phyloP scores from a whole-genome alignment of 2,113 vertebrate genomes.

The Podarcis raffonei region DNA sequence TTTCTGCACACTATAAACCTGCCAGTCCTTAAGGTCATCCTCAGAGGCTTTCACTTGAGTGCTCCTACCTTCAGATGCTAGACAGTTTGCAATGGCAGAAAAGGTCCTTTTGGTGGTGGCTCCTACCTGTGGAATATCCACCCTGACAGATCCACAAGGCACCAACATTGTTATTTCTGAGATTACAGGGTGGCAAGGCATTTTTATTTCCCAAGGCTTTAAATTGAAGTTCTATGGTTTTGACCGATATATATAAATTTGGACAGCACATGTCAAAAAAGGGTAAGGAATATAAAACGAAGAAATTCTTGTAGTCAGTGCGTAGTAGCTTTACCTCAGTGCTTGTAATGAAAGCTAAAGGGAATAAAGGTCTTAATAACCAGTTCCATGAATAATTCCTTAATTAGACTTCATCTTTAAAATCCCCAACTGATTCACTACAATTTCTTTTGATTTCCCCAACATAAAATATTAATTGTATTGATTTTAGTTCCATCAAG shows the following conservation, averaged over 20 bases:
- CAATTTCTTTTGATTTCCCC: conserved; percentile 16
- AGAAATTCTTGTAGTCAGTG: neutral
- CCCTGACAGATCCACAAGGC: neutral
- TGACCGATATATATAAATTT: too few relatives aligned
- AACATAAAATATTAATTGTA: conserved; percentile 18
- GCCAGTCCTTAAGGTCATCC: neutral
- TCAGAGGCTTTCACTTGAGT: neutral
- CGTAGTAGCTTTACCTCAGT: neutral
- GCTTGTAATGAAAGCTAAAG: neutral
- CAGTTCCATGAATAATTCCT: conserved; percentile 10
- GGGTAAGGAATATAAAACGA: neutral
- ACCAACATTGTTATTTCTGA: neutral
- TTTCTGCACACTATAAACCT: neutral
- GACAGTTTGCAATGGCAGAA: neutral
- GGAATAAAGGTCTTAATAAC: neutral
- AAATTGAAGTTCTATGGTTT: neutral
- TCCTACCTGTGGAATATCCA: neutral
- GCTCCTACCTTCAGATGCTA: neutral
- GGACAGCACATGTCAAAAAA: neutral
- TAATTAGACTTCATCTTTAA: conserved; percentile 2
- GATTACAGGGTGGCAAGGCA: neutral
- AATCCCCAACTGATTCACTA: conserved; percentile 2
- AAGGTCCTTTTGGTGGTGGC: neutral
- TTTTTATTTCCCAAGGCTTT: neutral
- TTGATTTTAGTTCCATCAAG: neutral